Base-by-base conservation (phyloP, 2,888 invertebrate species). In the Sarcophaga variegata region DNA sequence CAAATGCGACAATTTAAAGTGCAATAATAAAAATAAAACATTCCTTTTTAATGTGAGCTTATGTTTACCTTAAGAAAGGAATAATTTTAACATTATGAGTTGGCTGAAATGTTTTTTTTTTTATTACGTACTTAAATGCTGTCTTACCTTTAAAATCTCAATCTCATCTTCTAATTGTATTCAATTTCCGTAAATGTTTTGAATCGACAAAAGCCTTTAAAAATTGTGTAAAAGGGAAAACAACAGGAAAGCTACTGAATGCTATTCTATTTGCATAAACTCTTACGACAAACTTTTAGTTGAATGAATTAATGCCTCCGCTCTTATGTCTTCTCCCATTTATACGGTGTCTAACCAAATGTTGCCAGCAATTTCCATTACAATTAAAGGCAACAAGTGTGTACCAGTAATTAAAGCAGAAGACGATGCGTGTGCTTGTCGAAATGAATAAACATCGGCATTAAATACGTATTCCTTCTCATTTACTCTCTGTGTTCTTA, bases 371-470 rank as follows among this genome's bases (percentile, higher is more conserved):
- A 69, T 81, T 72, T 60, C 20, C n/a, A 60, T 66, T 66, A 47
- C n/a, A 37, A 37, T 37, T 37, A 37, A 37, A 72, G 14, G 45
- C 59, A 81, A 59, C 49, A 81, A 62, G 75, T 81, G 62, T 63
- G 59, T n/a, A 25, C 27, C 12, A 54, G 27, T 54, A 82, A 70
- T 75, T 81, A 69, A 45, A 67, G 45, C 45, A 63, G 64, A 64
- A 37, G 54, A 37, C 0, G 37, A 37, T 10, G 37, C 37, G 8
- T 76, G 27, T 70, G 70, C 59, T 70, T 76, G 64, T 64, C 6
- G 59, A 54, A 70, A 76, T 76, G 54, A 76, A 64, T 82, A 54
- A 49, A 45, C 37, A 82, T 22, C 70, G 63, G 14, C 45, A n/a
- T 54, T 76, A 22, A 20, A 37, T 63, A 54, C 59, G 27, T 10